These are phyloP conservation scores for Argyrosomus regius DNA, from an alignment of 2,797 vertebrate genomes.

Conservation along the genomic window DNA sequence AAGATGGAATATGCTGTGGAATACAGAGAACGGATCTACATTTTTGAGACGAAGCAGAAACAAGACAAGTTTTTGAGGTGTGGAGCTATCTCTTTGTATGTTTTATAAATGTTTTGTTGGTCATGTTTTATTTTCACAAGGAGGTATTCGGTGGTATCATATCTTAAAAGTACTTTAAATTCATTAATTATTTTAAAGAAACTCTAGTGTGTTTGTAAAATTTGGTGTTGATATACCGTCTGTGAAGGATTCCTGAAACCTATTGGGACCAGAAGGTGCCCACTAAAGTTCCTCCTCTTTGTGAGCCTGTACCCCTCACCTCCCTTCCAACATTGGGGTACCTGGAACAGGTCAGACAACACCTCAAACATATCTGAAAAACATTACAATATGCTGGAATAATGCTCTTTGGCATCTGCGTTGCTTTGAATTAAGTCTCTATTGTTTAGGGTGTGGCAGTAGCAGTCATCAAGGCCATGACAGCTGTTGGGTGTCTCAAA, in stretches of 20 bases:
- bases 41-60: slow-evolving; percentile 91
- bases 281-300: slow-evolving; percentile 90
- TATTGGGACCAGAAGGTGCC: slow-evolving; percentile 93
- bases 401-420: neutral
- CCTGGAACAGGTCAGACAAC: slow-evolving; percentile 91
- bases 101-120: neutral
- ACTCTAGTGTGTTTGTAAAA: slow-evolving; percentile 9
- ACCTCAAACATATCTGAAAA: neutral
- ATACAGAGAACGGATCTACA: slow-evolving; percentile 89
- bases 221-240: slow-evolving; percentile 27
- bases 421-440: slow-evolving; percentile 7
- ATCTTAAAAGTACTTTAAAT: neutral
- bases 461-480: slow-evolving; percentile 94
- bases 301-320: slow-evolving; percentile 88
- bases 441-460: slow-evolving; percentile 88
- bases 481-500: slow-evolving; percentile 92
- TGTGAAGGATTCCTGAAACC: slow-evolving; percentile 87
- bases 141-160: neutral
- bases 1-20: slow-evolving; percentile 88
- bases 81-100: slow-evolving; percentile 13
- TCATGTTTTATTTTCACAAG: slow-evolving; percentile 4
- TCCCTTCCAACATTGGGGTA: slow-evolving; percentile 93
- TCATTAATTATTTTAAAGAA: neutral
- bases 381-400: neutral
- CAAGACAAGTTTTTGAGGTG: slow-evolving; percentile 93